These are phyloP conservation scores for Heliothis subflexa DNA, from an alignment of 1,140 invertebrate species.

Conservation along the genomic window DNA sequence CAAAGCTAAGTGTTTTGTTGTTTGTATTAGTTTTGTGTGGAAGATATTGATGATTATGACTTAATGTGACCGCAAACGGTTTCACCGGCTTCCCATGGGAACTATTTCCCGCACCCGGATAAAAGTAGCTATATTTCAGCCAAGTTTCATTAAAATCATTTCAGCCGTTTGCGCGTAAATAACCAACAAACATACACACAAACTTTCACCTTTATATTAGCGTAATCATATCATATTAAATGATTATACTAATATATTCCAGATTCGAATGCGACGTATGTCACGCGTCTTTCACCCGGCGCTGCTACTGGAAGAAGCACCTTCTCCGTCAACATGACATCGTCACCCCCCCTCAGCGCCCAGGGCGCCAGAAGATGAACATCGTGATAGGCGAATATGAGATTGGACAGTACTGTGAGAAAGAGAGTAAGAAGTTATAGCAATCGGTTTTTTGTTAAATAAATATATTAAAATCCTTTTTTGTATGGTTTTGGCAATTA, in stretches of 20 bases:
- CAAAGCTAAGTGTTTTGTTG: too few relatives aligned
- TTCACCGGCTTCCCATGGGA: too few relatives aligned
- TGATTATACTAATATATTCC: constrained; percentile 3
- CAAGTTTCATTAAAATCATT: too few relatives aligned
- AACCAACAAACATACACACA: background rate
- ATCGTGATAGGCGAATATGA: background rate
- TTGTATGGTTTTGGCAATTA: too few relatives aligned
- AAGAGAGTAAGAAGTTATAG: background rate
- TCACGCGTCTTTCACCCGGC: constrained; percentile 63
- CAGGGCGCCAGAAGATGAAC: constrained; percentile 60
- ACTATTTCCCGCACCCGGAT: too few relatives aligned
- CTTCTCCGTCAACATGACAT: constrained; percentile 66
- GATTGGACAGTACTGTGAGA: background rate
- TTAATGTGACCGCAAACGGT: too few relatives aligned
- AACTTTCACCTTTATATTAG: background rate
- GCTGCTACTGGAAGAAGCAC: constrained; percentile 77
- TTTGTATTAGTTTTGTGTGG: too few relatives aligned
- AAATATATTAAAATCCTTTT: too few relatives aligned
- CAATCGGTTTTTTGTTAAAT: background rate
- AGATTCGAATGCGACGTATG: constrained; percentile 71
- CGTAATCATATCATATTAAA: too few relatives aligned
- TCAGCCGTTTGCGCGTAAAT: background rate
- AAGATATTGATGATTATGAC: too few relatives aligned
- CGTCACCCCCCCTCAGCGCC: constrained; percentile 58
- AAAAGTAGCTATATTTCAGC: too few relatives aligned